Evolutionary conservation across 2,797 vertebrate genomes (phyloP).

Genomic region (Harpagifer antarcticus): DNA sequence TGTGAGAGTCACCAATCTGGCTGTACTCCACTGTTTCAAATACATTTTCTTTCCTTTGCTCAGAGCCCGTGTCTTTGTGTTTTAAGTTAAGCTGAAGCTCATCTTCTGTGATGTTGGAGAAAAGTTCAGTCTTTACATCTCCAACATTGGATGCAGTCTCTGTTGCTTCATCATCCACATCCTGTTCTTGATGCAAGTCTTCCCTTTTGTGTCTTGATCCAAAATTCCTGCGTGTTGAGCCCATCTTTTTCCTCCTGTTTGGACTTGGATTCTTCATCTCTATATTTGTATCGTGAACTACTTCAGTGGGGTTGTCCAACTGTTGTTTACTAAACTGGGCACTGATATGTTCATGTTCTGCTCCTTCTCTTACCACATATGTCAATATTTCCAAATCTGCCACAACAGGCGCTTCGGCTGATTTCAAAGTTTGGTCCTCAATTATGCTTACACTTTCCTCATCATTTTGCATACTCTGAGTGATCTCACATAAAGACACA

Average conservation of each 20-base stretch:
- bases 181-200: constrained; percentile 31
- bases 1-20: constrained; percentile 13
- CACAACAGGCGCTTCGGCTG: neutral
- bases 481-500: constrained; percentile 13
- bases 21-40: constrained; percentile 41
- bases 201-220: constrained; percentile 40
- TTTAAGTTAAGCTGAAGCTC: constrained; percentile 11
- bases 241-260: constrained; percentile 68
- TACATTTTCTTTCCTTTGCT: constrained; percentile 24
- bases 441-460: neutral
- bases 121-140: constrained; percentile 4
- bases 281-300: constrained; percentile 9
- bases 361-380: constrained; percentile 4
- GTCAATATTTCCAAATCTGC: constrained; percentile 21
- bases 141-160: constrained; percentile 19
- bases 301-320: constrained; percentile 9
- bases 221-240: constrained; percentile 67
- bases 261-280: constrained; percentile 41
- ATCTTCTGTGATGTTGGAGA: constrained; percentile 20
- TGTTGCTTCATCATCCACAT: constrained; percentile 24
- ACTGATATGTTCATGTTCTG: neutral
- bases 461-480: constrained; percentile 13
- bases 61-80: constrained; percentile 11
- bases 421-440: constrained; percentile 29
- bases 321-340: neutral